Evolutionary conservation across 2,113 vertebrate genomes (phyloP).

Genomic region (Empidonax alnorum): DNA sequence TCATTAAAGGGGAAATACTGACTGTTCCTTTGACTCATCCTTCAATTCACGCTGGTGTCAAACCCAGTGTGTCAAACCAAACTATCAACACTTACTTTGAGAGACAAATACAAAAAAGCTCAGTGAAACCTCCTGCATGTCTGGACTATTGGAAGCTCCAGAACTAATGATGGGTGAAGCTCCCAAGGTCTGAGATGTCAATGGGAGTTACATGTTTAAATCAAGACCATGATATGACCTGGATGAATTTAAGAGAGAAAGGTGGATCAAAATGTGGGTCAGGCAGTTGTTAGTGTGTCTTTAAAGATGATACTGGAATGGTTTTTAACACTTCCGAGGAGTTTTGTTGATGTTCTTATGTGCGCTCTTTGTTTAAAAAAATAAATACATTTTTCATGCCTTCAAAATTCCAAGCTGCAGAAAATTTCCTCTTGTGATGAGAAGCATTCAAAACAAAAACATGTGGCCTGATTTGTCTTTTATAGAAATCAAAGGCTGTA

Average conservation of each 20-base stretch:
- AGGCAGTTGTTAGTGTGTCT: constrained; percentile 1
- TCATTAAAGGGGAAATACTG: not conserved
- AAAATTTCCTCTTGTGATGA: constrained; percentile 83
- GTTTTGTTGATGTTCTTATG: constrained; percentile 67
- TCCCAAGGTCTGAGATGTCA: constrained; percentile 51
- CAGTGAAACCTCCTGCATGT: constrained; percentile 7
- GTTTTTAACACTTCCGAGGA: constrained; percentile 69
- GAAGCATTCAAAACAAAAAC: constrained; percentile 81
- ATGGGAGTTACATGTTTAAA: not conserved
- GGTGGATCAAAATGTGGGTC: constrained; percentile 63
- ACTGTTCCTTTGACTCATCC: not conserved
- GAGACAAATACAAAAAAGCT: not conserved
- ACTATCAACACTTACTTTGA: not conserved
- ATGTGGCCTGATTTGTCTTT: constrained; percentile 81
- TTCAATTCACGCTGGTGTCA: constrained; percentile 34
- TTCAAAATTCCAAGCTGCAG: constrained; percentile 78
- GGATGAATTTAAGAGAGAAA: constrained; percentile 30
- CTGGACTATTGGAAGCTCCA: constrained; percentile 3
- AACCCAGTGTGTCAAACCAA: constrained; percentile 33
- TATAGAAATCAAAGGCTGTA: constrained; percentile 81
- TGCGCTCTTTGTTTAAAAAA: constrained; percentile 72
- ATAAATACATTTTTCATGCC: constrained; percentile 74
- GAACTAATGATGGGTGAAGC: constrained; percentile 53
- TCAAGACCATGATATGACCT: constrained; percentile 10
- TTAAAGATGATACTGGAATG: constrained; percentile 54